A percentile compares a stretch with the other conserved stretches of the same genome.
Evolutionary conservation across 2,113 vertebrate species (phyloP).

Genomic region (Otocyon megalotis): DNA sequence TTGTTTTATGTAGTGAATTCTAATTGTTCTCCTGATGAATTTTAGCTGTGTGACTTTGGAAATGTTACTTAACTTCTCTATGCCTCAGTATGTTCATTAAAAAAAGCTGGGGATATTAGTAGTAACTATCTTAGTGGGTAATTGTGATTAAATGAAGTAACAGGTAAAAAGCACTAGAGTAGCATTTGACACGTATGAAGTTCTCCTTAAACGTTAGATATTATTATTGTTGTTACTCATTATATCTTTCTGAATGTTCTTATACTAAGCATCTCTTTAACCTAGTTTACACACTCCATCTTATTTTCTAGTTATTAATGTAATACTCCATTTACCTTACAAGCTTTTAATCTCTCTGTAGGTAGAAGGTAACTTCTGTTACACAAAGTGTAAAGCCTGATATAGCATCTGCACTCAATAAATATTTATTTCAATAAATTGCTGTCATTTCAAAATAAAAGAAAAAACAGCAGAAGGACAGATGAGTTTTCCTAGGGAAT

Average conservation of each 20-base stretch:
- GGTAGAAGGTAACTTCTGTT: neutral
- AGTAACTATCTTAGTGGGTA: neutral
- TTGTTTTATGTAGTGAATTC: constrained; percentile 47
- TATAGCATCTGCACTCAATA: neutral
- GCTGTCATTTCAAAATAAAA: constrained; percentile 28
- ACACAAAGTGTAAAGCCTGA: neutral
- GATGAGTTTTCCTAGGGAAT: neutral
- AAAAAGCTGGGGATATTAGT: neutral
- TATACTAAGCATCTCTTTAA: neutral
- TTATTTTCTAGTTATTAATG: neutral
- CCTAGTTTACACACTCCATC: neutral
- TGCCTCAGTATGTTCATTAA: neutral
- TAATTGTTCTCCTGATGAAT: neutral
- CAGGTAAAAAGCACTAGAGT: neutral
- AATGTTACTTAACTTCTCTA: neutral
- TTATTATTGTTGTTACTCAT: neutral
- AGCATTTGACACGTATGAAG: neutral
- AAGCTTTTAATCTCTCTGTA: neutral
- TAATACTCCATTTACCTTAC: neutral
- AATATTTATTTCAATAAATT: constrained; percentile 20
- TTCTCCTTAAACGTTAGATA: neutral
- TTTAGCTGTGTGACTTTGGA: neutral
- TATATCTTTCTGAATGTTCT: neutral
- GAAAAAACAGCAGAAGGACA: neutral
- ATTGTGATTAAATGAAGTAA: neutral